Evolutionary conservation across 2,113 vertebrate species (phyloP), one percentile per base, ranked within the genome.

Genomic region (Gallinago media): DNA sequence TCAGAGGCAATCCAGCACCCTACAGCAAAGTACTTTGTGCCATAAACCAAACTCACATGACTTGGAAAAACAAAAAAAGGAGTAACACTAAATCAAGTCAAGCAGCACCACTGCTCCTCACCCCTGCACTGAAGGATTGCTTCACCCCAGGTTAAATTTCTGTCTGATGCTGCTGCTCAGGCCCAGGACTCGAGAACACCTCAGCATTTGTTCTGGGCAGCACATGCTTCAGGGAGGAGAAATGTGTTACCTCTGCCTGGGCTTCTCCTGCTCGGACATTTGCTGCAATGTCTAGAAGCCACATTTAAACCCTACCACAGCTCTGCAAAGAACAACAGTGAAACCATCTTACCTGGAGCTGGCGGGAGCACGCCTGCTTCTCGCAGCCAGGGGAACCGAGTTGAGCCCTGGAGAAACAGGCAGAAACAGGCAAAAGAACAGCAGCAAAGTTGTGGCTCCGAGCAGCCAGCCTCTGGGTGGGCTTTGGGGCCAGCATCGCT

Each of bases 371-470:
- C 9, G 1, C 31, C n/a, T 17, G 61, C 90, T 68, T 29, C 76
- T 38, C 8, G 1, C 42, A 21, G 76, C 66, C 2, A 0, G 8
- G 61, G 38, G 21, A 73, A 44, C 27, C 0, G 1, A 32, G 25
- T n/a, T 1, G 8, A 82, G 56, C 58, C 44, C 31, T 34, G 18
- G 1, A 2, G 54, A 36, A 46, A 29, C n/a, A 22, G 62, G 47
- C 29, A 79, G 77, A 22, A 27, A 10, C 25, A n/a, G 47, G 61
- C 46, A 7, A 11, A 6, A 18, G 6, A 38, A 7, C 15, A 6
- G 5, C 61, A 34, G 80, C 40, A 5, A 8, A 19, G 26, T 0
- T 0, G 0, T 12, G 26, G 9, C 52, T 4, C 46, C 0, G 8
- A 29, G 67, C 42, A 36, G n/a, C 17, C 76, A 77, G 59, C 34